Evolutionary conservation across 2,797 vertebrate species (phyloP).

Genomic region (Valencia hispanica): DNA sequence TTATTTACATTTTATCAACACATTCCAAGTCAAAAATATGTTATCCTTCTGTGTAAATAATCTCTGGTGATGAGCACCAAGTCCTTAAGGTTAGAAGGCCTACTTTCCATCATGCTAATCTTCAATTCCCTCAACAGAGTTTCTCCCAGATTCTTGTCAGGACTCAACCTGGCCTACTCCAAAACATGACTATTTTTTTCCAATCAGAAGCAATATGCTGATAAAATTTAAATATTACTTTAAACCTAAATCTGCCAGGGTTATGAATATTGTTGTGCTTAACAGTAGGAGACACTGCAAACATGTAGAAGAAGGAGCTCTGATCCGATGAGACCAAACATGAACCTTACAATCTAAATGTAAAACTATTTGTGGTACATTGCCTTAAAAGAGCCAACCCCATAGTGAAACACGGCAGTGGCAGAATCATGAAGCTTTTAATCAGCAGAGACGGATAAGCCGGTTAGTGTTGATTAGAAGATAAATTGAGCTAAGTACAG

Average conservation of each 20-base stretch:
- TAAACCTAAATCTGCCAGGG: too few relatives aligned
- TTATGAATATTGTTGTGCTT: too few relatives aligned
- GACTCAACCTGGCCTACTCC: not conserved
- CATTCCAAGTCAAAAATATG: too few relatives aligned
- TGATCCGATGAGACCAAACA: not conserved
- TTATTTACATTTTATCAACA: too few relatives aligned
- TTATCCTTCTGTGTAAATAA: too few relatives aligned
- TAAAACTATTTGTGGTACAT: not conserved
- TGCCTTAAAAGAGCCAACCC: not conserved
- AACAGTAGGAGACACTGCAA: too few relatives aligned
- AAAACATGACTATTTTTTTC: not conserved
- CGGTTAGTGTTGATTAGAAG: too few relatives aligned
- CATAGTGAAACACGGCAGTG: not conserved
- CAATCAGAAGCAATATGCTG: not conserved
- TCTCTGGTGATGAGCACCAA: too few relatives aligned
- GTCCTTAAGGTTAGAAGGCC: too few relatives aligned
- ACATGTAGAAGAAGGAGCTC: too few relatives aligned
- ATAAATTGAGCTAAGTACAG: not conserved
- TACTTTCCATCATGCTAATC: not conserved
- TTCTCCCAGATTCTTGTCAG: not conserved
- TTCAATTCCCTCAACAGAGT: not conserved
- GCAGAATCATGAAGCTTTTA: not conserved
- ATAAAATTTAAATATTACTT: not conserved
- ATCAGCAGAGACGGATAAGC: not conserved
- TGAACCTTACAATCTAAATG: not conserved